Conservation (phyloP, 2,113 vertebrate genomes). For the Macroglossus sobrinus region DNA sequence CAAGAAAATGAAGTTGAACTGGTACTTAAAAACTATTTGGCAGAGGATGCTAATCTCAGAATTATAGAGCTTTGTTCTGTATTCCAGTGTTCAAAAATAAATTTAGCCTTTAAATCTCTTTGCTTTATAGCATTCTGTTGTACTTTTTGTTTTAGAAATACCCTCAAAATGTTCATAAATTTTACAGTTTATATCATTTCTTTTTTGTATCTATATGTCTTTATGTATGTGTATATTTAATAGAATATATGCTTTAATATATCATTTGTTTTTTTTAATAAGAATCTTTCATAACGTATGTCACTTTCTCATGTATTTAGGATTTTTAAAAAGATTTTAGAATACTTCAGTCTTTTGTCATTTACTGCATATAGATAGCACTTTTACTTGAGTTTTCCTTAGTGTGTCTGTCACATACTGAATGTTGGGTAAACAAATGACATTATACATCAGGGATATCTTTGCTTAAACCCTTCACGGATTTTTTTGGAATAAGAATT, state of each 20-base stretch:
- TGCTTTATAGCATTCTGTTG: conserved; percentile 19
- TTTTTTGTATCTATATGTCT: not conserved
- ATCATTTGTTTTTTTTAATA: conserved; percentile 17
- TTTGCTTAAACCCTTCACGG: not conserved
- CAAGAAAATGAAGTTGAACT: conserved; percentile 30
- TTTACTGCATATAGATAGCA: not conserved
- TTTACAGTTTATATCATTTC: not conserved
- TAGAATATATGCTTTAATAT: not conserved
- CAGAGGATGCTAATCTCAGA: conserved; percentile 21
- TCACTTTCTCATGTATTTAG: conserved; percentile 8
- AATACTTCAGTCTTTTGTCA: not conserved
- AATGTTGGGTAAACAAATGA: conserved; percentile 5
- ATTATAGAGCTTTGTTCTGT: conserved; percentile 1
- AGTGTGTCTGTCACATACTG: not conserved
- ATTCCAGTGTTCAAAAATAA: conserved; percentile 34
- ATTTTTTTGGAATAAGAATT: not conserved
- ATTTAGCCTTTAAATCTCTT: conserved; percentile 15
- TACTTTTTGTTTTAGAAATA: conserved; percentile 38
- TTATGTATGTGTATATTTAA: conserved; percentile 13
- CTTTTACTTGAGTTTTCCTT: not conserved
- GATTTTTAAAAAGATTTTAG: conserved; percentile 17
- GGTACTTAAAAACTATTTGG: conserved; percentile 21
- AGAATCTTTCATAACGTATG: not conserved
- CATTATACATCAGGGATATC: not conserved
- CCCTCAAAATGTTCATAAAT: not conserved